Base-by-base conservation (phyloP, 2,888 invertebrate genomes). In the Tortricodes alternella region DNA sequence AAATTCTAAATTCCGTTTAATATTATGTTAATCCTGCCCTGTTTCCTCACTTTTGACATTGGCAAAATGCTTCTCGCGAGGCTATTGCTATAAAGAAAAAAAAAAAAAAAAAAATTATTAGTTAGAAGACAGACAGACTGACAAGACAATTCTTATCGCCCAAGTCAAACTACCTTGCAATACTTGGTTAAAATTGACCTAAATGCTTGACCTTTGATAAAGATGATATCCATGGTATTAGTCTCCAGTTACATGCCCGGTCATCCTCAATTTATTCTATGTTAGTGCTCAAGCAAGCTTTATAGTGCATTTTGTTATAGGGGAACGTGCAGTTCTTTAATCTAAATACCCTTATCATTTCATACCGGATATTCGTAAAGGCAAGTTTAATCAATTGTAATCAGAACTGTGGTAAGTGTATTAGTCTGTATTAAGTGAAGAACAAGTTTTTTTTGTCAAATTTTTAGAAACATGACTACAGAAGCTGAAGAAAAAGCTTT, bases 401-500 rank as follows among this genome's bases (percentile, higher is more conserved):
- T 44, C n/a, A 15, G 7, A 7, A 11, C 6, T 27, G 4, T 21
- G 16, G 16, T 43, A 1, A 16, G 18, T 44, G 11, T 11, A 9
- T 4, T 1, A 29, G n/a, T 29, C n/a, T n/a, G n/a, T 5, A 11
- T 11, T 0, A n/a, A 29, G 3, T 29, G 4, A n/a, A 8, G 37
- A 16, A 23, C 18, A 24, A 15, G 23, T 2, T 19, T 43, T 11
- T 19, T 27, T 60, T 58, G 50, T 35, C 16, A 43, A 50, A 21
- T 5, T 46, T 51, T 19, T 18, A 49, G 29, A 37, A 0, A 35
- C 52, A 89, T 89, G 89, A 71, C 78, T 60, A 65, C 75, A 18
- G 88, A 87, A 62, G 56, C 74, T 21, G 91, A 93, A 59, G 92
- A 91, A 61, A 93, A 92, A 56, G 67, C 88, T 46, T 80, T 94